phyloP scores from a whole-genome alignment of 2,888 invertebrate species.

The Meiosimyza decipiens region DNA sequence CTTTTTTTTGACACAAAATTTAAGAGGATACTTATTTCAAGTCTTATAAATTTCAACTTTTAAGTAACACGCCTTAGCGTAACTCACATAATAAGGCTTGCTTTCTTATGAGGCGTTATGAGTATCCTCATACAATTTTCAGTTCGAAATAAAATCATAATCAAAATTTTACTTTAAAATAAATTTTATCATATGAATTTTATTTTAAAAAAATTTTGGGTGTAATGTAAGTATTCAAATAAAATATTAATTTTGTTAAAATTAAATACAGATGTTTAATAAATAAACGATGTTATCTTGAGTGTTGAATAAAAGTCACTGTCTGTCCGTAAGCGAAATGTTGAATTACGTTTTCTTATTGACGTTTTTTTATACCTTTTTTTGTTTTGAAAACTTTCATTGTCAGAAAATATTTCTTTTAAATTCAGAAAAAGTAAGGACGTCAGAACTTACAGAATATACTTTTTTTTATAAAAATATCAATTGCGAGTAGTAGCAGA shows the following conservation, averaged over 20 bases:
- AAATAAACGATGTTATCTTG: conserved; percentile 33
- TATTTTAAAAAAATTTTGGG: conserved; percentile 66
- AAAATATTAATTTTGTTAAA: conserved; percentile 20
- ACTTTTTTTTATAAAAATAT: too few species aligned
- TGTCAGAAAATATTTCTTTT: too few species aligned
- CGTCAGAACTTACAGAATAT: too few species aligned
- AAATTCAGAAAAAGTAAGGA: too few species aligned
- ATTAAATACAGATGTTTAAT: conserved; percentile 10
- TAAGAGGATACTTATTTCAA: conserved; percentile 12
- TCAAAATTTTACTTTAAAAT: conserved; percentile 65
- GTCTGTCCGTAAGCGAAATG: too few species aligned
- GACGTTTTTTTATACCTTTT: too few species aligned
- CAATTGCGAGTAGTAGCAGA: too few species aligned
- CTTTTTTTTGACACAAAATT: neutral
- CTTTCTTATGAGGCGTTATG: conserved; percentile 12
- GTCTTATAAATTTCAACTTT: conserved; percentile 8
- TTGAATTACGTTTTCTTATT: too few species aligned
- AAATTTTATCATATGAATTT: conserved; percentile 66
- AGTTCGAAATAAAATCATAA: conserved; percentile 61
- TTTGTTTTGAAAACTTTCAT: too few species aligned
- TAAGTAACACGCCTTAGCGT: neutral
- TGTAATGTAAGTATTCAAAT: conserved; percentile 64
- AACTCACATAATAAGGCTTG: neutral
- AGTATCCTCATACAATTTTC: conserved; percentile 41
- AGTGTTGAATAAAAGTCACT: neutral